Evolutionary conservation across 2,888 invertebrate species (phyloP).

Genomic region (Macrosiphum euphorbiae): DNA sequence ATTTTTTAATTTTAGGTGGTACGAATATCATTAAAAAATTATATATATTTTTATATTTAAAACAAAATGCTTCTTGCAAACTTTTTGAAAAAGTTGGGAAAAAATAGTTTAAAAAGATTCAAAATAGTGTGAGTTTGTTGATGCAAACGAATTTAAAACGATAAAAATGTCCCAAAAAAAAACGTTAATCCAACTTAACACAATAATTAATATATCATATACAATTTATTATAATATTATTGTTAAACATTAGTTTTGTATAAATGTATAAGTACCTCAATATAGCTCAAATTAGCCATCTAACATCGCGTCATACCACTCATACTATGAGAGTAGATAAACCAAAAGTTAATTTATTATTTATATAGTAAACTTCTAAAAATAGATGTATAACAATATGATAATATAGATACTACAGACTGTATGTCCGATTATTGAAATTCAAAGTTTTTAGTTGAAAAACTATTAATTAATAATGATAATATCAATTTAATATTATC

Average conservation of each 20-base stretch:
- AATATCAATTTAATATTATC: background rate
- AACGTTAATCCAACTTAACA: background rate
- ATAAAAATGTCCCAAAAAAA: background rate
- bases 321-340: background rate
- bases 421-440: background rate
- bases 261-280: background rate
- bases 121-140: background rate
- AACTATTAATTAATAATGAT: background rate
- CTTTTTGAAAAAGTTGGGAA: no score
- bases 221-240: background rate
- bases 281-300: background rate
- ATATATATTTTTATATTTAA: no score
- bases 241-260: background rate
- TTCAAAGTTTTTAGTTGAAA: background rate
- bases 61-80: no score
- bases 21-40: no score
- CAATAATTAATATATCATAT: background rate
- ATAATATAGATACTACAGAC: background rate
- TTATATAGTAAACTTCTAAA: background rate
- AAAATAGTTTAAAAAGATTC: no score
- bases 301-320: background rate
- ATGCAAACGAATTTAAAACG: background rate
- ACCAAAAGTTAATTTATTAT: background rate
- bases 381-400: background rate
- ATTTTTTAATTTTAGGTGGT: no score